Conservation (phyloP, 2,797 vertebrate species). For the Molothrus aeneus region DNA sequence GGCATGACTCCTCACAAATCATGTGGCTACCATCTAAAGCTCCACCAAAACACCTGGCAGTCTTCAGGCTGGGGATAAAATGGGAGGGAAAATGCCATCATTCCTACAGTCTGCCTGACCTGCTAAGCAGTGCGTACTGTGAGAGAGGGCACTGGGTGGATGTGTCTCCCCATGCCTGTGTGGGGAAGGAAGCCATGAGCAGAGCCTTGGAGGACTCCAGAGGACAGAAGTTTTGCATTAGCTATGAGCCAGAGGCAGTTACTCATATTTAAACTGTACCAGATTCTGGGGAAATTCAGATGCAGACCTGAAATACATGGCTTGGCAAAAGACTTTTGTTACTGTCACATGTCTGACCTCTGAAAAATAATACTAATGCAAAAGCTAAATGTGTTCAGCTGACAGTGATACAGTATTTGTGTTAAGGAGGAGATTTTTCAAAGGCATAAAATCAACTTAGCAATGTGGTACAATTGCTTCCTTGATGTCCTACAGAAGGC, state of each 20-base stretch:
- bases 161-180: not conserved
- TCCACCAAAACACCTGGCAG: not conserved
- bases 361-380: slow-evolving; percentile 56
- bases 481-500: not conserved
- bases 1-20: not conserved
- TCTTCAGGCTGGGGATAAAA: not conserved
- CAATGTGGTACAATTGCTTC: not conserved
- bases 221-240: slow-evolving; percentile 43
- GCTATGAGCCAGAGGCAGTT: not conserved
- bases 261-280: not conserved
- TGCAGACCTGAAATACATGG: slow-evolving; percentile 8
- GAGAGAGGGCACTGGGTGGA: not conserved
- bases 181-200: not conserved
- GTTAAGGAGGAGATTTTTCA: slow-evolving; percentile 41
- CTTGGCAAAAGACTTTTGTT: slow-evolving; percentile 38
- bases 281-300: slow-evolving; percentile 34
- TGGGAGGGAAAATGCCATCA: not conserved
- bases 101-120: not conserved
- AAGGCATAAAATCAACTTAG: slow-evolving; percentile 4
- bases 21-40: not conserved
- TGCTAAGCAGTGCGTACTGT: rapidly evolving
- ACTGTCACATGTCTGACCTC: slow-evolving; percentile 28
- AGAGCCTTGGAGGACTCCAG: not conserved
- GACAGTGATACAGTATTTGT: slow-evolving; percentile 41
- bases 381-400: slow-evolving; percentile 38